Evolutionary conservation across 2,888 invertebrate genomes (phyloP), one percentile per base, ranked within the genome.

Genomic region (Ethmia dodecea): DNA sequence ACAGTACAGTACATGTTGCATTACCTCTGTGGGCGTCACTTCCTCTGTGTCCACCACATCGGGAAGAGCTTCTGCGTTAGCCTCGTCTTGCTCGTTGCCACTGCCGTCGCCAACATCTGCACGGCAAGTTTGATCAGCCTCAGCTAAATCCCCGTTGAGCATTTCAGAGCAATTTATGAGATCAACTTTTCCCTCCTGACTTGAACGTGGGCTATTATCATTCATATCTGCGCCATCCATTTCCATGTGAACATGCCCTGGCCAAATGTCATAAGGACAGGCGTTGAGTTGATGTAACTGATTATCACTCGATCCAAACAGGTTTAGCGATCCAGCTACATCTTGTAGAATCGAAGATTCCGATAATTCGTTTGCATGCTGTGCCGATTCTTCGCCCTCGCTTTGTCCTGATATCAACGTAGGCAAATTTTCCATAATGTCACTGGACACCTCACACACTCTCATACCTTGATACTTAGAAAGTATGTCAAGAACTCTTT

Each of bases 81-180:
- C 64, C 18, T 49, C 49, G 35, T 66, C 76, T 18, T 65, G 64
- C 11, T 53, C 53, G 10, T 45, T 52, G 16, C 50, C 60, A 3
- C 37, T 55, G 12, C 40, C 53, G 9, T 70, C 73, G 11, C 57
- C 64, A 12, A 47, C 47, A n/a, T 76, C 81, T 3, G 60, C 41
- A 31, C 78, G 87, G 49, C 92, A 88, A 33, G 92, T 91, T 69
- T 94, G 94, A 77, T 94, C 94, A 6, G 94, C 94, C 71, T 94
- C 94, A 0, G 94, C 93, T 45, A 94, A 74, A 59, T 94, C 94
- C 14, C 91, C 93, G 61, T 94, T 91, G 42, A 89, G 88, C 63
- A 88, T 89, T 47, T 87, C 88, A 12, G 81, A 79, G 53, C 80
- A 80, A 46, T 80, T 74, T 14, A 84, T 70, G 37, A 86, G 61